Evolutionary conservation across 2,888 invertebrate species (phyloP).

Genomic region (Agrochola macilenta): DNA sequence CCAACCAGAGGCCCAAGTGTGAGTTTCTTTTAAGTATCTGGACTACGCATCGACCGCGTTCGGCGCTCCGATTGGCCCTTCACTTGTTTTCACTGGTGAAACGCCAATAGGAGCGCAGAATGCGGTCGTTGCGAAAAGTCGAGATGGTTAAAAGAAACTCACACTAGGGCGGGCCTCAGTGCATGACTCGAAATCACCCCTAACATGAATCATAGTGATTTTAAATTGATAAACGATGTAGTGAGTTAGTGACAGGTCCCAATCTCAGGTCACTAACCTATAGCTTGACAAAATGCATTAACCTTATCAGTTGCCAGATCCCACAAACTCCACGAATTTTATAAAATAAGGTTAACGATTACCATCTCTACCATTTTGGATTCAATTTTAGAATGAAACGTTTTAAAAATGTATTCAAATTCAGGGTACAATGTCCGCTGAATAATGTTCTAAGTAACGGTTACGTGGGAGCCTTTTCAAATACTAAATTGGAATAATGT

Average conservation of each 20-base stretch:
- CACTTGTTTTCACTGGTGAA: no score
- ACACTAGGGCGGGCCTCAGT: no score
- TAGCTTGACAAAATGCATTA: conserved; percentile 17
- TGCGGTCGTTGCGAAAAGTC: no score
- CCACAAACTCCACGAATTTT: not conserved
- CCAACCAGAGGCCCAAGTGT: no score
- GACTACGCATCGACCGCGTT: no score
- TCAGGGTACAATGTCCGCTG: not conserved
- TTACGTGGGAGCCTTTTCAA: not conserved
- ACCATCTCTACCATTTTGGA: conserved; percentile 5
- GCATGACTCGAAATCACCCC: no score
- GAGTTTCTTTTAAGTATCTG: no score
- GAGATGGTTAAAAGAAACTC: no score
- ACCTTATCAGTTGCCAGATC: conserved; percentile 9
- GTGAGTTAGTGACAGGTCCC: not conserved
- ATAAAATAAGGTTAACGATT: not conserved
- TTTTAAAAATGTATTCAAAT: conserved; percentile 2
- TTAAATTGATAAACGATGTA: not conserved
- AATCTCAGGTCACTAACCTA: conserved; percentile 3
- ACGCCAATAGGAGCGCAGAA: no score
- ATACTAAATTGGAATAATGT: not conserved
- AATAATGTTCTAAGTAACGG: not conserved
- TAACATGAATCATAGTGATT: no score
- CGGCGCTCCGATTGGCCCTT: no score
- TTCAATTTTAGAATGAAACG: not conserved